Evolutionary conservation across 1,140 invertebrate species (phyloP), one percentile per base, ranked within the genome.

Genomic region (Matsumurasca onukii): DNA sequence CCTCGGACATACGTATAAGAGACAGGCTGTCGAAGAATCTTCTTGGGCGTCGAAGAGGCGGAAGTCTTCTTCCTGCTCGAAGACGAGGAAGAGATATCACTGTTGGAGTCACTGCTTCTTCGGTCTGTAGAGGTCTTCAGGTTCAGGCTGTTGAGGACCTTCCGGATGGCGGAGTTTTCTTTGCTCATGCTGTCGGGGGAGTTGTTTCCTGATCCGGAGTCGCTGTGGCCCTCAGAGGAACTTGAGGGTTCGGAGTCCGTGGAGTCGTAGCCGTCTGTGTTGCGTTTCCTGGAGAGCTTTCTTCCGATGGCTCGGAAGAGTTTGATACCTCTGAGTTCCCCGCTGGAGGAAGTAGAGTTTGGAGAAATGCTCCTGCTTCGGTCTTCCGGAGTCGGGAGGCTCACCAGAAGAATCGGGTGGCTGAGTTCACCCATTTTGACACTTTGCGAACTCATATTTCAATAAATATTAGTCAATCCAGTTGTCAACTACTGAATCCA

Each of bases 1-100:
- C 91, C 91, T 68, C 86, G 85, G 0, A 92, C 85, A 76, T 92
- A 92, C 1, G 87, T 91, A 77, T 92, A 92, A 0, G 88, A 85
- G 0, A 91, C 86, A 0, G 90, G 90, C 25, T 88, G 84, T 25
- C 91, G 80, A 1, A 92, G 80, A 39, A 92, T 91, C 49, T 85
- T 82, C 73, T 88, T 88, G n/a, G 59, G n/a, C 3, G 45, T 25
- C 22, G 2, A 3, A 0, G 31, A 45, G 5, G 52, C 17, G 31
- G 55, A 34, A 3, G 27, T 39, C 27, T 55, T 63, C 63, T 55
- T 70, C 15, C 27, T 45, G 27, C 34, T 62, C 13, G 31, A 61
- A 3, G 69, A 17, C 30, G 67, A 66, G n/a, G 57, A 34, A 25
- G 55, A 59, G 55, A 25, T 59, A 29, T 66, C 68, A 48, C 62